phyloP scores from a whole-genome alignment of 2,797 vertebrate genomes.

The Pyrrhura leucotis region DNA sequence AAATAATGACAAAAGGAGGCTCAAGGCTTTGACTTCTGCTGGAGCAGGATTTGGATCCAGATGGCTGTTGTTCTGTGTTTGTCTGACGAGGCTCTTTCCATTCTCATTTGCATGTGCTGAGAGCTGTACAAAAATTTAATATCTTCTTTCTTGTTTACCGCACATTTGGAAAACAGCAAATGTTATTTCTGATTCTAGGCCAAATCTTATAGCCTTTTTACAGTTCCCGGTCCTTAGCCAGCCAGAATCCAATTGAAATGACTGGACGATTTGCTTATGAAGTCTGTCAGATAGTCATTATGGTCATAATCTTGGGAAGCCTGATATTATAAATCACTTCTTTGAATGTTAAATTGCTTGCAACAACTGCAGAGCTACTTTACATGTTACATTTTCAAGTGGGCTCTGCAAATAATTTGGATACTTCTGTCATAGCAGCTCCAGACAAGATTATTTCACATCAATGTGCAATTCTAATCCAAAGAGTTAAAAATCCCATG shows the following conservation, averaged over 20 bases:
- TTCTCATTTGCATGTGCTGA: constrained; percentile 59
- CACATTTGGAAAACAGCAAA: constrained; percentile 65
- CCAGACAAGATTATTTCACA: not conserved
- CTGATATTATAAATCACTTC: constrained; percentile 47
- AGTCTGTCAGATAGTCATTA: constrained; percentile 66
- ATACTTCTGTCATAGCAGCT: not conserved
- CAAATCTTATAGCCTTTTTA: constrained; percentile 68
- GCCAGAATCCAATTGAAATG: constrained; percentile 50
- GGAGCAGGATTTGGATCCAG: constrained; percentile 22
- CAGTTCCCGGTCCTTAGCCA: constrained; percentile 60
- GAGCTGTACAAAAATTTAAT: constrained; percentile 58
- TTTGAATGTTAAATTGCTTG: constrained; percentile 55
- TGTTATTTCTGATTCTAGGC: constrained; percentile 67
- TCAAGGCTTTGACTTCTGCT: not conserved
- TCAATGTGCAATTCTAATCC: not conserved
- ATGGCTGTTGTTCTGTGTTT: constrained; percentile 23
- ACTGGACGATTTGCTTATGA: constrained; percentile 56
- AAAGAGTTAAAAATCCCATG: not conserved
- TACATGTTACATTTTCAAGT: constrained; percentile 33
- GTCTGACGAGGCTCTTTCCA: constrained; percentile 33
- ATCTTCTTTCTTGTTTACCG: constrained; percentile 56
- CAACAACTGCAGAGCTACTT: constrained; percentile 49
- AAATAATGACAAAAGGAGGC: constrained; percentile 3
- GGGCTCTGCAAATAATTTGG: not conserved
- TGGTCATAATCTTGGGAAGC: constrained; percentile 25